Evolutionary conservation across 2,797 vertebrate genomes (phyloP).

Genomic region (Remorina albescens): DNA sequence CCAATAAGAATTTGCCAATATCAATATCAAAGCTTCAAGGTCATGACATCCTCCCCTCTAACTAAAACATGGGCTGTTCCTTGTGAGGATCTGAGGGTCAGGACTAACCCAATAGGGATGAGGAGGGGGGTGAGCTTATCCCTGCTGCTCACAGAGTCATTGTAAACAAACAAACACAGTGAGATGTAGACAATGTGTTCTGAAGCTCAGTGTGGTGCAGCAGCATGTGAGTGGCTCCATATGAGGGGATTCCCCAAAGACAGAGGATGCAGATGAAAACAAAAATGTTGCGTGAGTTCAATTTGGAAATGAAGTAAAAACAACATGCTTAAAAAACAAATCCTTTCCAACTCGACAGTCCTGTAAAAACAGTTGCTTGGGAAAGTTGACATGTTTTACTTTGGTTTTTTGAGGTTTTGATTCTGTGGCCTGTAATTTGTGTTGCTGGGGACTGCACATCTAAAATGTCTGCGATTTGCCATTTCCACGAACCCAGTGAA

Average conservation of each 20-base stretch:
- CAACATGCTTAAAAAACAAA: too few relatives aligned
- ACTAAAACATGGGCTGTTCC: conserved; percentile 49
- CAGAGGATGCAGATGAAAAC: conserved; percentile 10
- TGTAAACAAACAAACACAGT: conserved; percentile 60
- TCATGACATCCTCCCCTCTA: conserved; percentile 38
- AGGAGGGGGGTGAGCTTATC: conserved; percentile 60
- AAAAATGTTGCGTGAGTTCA: conserved; percentile 5
- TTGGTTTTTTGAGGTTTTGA: not conserved
- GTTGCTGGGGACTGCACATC: not conserved
- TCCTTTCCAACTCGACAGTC: too few relatives aligned
- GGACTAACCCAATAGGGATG: conserved; percentile 24
- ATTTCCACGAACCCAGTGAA: not conserved
- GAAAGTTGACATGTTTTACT: not conserved
- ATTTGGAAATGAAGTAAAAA: not conserved
- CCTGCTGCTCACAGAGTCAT: conserved; percentile 51
- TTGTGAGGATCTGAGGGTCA: conserved; percentile 41
- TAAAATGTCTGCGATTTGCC: not conserved
- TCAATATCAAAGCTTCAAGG: conserved; percentile 65
- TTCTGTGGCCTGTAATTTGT: too few relatives aligned
- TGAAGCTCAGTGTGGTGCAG: conserved; percentile 39
- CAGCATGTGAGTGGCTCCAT: not conserved
- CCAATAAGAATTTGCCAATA: conserved; percentile 41
- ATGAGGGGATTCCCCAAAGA: conserved; percentile 21
- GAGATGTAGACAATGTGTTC: conserved; percentile 38
- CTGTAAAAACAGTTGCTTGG: too few relatives aligned